Percentiles rank a stretch among this genome's conserved stretches.
Conservation (phyloP, 2,113 vertebrate genomes). For the Hystrix brachyura region DNA sequence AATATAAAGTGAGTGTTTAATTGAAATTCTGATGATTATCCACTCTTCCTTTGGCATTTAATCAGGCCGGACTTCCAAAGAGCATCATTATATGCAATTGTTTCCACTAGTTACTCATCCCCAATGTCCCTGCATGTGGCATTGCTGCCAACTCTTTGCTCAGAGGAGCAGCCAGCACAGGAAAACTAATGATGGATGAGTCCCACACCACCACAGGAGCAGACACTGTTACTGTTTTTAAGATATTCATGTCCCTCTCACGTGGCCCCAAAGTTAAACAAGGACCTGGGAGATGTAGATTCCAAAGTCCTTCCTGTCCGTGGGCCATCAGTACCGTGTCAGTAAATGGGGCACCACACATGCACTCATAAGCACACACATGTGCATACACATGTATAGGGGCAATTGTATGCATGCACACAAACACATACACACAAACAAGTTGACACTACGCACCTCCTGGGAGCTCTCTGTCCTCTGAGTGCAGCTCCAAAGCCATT, state of each 20-base stretch:
- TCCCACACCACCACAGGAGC: neutral
- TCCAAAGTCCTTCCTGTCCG: neutral
- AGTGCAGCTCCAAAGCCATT: neutral
- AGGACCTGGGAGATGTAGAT: too few species aligned
- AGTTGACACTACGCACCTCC: neutral
- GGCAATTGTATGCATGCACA: neutral
- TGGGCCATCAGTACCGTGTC: neutral
- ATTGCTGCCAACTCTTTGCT: neutral
- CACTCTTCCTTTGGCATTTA: neutral
- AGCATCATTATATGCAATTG: neutral
- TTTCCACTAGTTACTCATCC: neutral
- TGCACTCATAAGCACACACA: neutral
- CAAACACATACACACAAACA: neutral
- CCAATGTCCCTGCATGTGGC: fast-evolving
- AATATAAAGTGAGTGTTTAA: neutral
- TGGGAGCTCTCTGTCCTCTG: neutral
- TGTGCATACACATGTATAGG: neutral
- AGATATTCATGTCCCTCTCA: neutral
- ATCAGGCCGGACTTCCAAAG: neutral
- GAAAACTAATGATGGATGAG: neutral
- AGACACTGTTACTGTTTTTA: neutral
- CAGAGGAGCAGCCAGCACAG: too few species aligned
- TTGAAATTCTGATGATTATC: neutral
- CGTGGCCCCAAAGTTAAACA: neutral
- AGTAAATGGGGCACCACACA: neutral